Base-by-base conservation (phyloP, 2,797 vertebrate genomes). In the Eidolon dupreanum region DNA sequence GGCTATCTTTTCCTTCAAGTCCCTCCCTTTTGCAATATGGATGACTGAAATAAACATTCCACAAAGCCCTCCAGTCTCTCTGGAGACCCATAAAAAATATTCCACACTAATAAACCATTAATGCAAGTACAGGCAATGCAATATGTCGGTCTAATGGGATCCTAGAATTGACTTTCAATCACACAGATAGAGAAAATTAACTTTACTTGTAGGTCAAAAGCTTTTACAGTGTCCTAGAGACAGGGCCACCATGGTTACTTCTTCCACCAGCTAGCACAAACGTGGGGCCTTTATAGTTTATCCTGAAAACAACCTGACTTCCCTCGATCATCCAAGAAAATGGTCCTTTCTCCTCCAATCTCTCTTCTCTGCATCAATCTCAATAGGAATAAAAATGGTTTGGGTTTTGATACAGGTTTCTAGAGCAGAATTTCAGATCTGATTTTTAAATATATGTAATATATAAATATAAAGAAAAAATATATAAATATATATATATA, bases 181-280 rank as follows among this genome's bases (percentile, higher is more conserved):
- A 75, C 79, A 82, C 7, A 41, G 65, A 83, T 5, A 71, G 66
- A 93, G 71, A 33, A 96, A 95, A 94, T 78, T 75, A 66, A 82
- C n/a, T 90, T 75, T 70, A 33, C 66, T 49, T 68, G 36, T 43
- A 91, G 22, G 46, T 86, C 68, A 81, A 89, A 96, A 87, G 8
- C 51, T 78, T 88, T 61, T 51, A 68, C 15, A 33, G 41, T 13
- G 20, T 79, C 65, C 41, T 55, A 43, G 46, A 93, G 51, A 28
- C 53, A 82, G 31, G 71, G 31, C 13, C 33, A 2, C 38, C 28
- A 5, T 0, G 6, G 6, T 59, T 46, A 63, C 17, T 41, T 38
- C 9, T 53, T 63, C 82, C 4, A 20, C 4, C 16, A 20, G 5
- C 43, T n/a, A 82, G 26, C 65, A 43, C 12, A 82, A 46, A 55